Base-by-base conservation (phyloP, 2,113 vertebrate genomes). In the Turdus rufiventris region DNA sequence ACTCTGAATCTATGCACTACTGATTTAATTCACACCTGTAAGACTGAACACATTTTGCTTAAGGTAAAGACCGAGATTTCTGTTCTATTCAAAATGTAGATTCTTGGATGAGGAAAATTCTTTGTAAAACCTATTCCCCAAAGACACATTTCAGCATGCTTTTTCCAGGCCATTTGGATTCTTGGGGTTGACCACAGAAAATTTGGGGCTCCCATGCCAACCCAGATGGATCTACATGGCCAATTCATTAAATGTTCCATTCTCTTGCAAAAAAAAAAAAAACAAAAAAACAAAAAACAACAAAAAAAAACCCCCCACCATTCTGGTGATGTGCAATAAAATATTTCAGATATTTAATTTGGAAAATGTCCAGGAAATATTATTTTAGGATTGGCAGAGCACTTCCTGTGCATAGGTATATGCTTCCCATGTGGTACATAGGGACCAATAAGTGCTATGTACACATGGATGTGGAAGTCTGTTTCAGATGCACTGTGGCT, bases 141-240 rank as follows among this genome's bases (percentile, higher is more conserved):
- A 72, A 66, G n/a, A 38, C 8, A 17, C 1, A 12, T 0, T 24
- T 42, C 65, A 66, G 6, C 1, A 1, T 66, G 26, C 1, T 62
- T 85, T 65, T 73, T 24, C 25, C 57, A 42, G 71, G 21, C n/a
- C 12, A 18, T 58, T 84, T 84, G 34, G 47, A 8, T 63, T n/a
- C 12, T 87, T 88, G 28, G 29, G 29, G 34, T 9, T 42, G 14
- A 38, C 17, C 34, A 81, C 0, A 54, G 20, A 61, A 71, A 74
- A 51, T 2, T 20, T n/a, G 40, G 50, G 10, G 21, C 12, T 63
- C 18, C 50, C 11, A 9, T 68, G 31, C 17, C 48, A 72, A 11
- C 19, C 12, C 8, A 85, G 40, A 50, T 23, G 40, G 8, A 42
- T 56, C 21, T 68, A 31, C 26, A 8, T 18, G 45, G 10, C 13